Base-by-base conservation (phyloP, 2,888 invertebrate species). In the Metellina segmentata region DNA sequence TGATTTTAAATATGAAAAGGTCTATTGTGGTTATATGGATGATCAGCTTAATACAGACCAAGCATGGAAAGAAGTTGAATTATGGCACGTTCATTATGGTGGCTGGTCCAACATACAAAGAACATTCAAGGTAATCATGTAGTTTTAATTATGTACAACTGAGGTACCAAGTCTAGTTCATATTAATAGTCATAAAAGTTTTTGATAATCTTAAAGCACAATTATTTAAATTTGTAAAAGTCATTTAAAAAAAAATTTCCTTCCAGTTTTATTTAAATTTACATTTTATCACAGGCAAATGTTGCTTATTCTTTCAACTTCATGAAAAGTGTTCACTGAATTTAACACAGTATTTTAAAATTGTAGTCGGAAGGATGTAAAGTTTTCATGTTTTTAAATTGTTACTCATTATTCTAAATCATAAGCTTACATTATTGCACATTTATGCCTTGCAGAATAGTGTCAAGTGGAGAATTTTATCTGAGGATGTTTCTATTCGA, bases 21-120 rank as follows among this genome's bases (percentile, higher is more conserved):
- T 85, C 49, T 90, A 61, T 72, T 72, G 94, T 79, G 95, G 95
- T 7, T 95, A 95, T 91, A 94, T 95, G 75, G 95, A 95, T 93
- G 95, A 95, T 93, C 94, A 94, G 0, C 85, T 94, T 19, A 95
- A 95, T 92, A 95, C 95, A 0, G 94, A 94, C 79, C 93, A 94
- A 75, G 93, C 94, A 2, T 94, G 94, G 94, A 93, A 93, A 85
- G 94, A 94, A 92, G 94, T 94, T 0, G 93, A 94, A 92, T 69
- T 94, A 7, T 94, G 93, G 93, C 94, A 94, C 85, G 85, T 94
- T 48, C 94, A 94, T 86, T 94, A 92, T 34, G 85, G 85, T 13
- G 85, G 74, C 2, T 70, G 7, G 0, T 90, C 85, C 53, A 87
- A 77, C 51, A 52, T 93, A n/a, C 19, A 34, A 7, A 53, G 52